These are phyloP conservation scores for Cheilosia urbana DNA, from an alignment of 2,888 invertebrate species.

Conservation along the genomic window DNA sequence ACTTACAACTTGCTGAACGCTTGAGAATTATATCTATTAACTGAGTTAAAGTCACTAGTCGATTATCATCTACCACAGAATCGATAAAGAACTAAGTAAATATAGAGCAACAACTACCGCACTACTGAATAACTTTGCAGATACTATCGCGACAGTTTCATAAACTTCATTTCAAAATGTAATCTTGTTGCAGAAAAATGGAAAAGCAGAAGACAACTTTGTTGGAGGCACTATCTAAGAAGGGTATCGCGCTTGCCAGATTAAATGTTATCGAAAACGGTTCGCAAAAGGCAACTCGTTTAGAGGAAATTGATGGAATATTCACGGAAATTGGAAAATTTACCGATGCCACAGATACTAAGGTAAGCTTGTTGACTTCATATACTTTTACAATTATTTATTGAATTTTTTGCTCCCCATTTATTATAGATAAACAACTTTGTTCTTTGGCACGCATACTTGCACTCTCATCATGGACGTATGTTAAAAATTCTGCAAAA, in stretches of 20 bases:
- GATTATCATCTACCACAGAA: too few species aligned
- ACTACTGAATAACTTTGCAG: neutral
- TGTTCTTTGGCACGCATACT: slow-evolving; percentile 92
- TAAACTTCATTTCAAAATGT: slow-evolving; percentile 22
- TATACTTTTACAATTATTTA: neutral
- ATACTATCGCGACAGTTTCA: slow-evolving; percentile 14
- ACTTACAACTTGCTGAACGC: too few species aligned
- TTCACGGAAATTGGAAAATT: slow-evolving; percentile 91
- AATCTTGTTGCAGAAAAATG: slow-evolving; percentile 86
- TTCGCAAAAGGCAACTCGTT: slow-evolving; percentile 80
- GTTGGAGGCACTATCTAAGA: slow-evolving; percentile 91
- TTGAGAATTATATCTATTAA: too few species aligned
- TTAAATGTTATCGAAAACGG: slow-evolving; percentile 83
- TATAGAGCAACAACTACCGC: neutral
- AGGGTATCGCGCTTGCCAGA: slow-evolving; percentile 89
- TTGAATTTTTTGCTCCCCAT: neutral
- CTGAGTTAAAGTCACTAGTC: too few species aligned
- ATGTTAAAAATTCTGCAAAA: slow-evolving; percentile 90
- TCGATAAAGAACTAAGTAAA: too few species aligned
- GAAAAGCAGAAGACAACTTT: slow-evolving; percentile 92
- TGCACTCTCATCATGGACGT: slow-evolving; percentile 91
- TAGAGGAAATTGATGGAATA: slow-evolving; percentile 86
- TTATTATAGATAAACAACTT: slow-evolving; percentile 88
- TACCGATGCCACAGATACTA: slow-evolving; percentile 90
- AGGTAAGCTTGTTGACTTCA: slow-evolving; percentile 85